Conservation (phyloP, 2,888 invertebrate species). For the Phortica okadai region DNA sequence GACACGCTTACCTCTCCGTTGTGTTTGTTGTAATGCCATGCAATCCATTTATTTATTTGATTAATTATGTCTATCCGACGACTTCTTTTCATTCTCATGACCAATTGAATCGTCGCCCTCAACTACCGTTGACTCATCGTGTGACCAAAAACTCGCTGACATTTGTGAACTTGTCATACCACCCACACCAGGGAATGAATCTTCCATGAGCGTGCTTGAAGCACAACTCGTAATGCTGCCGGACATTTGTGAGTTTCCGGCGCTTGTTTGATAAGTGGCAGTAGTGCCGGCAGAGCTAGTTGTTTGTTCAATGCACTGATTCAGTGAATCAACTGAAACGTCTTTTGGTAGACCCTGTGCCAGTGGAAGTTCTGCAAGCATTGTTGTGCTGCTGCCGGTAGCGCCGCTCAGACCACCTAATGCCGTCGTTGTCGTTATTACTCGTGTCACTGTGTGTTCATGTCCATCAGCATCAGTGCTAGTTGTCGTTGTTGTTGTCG, state of each 20-base stretch:
- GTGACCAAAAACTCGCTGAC: slow-evolving; percentile 69
- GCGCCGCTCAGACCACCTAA: slow-evolving; percentile 47
- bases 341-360: slow-evolving; percentile 70
- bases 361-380: slow-evolving; percentile 48
- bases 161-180: slow-evolving; percentile 62
- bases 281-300: slow-evolving; percentile 87
- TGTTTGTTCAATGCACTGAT: slow-evolving; percentile 82
- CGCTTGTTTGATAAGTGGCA: slow-evolving; percentile 89
- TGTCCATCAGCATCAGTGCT: slow-evolving; percentile 70
- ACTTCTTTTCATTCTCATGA: slow-evolving; percentile 46
- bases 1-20: slow-evolving; percentile 65
- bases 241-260: slow-evolving; percentile 90
- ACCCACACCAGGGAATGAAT: slow-evolving; percentile 66
- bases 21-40: slow-evolving; percentile 55
- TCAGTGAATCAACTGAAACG: slow-evolving; percentile 74
- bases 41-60: slow-evolving; percentile 36
- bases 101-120: slow-evolving; percentile 49
- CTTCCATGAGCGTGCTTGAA: slow-evolving; percentile 89
- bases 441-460: slow-evolving; percentile 64
- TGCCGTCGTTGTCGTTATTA: slow-evolving; percentile 62
- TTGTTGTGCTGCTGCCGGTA: slow-evolving; percentile 40
- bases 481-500: slow-evolving; percentile 71
- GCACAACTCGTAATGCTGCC: slow-evolving; percentile 90
- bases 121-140: slow-evolving; percentile 68
- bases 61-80: background rate